phyloP scores from a whole-genome alignment of 2,797 vertebrate genomes.

The Cyprinodon diabolis region DNA sequence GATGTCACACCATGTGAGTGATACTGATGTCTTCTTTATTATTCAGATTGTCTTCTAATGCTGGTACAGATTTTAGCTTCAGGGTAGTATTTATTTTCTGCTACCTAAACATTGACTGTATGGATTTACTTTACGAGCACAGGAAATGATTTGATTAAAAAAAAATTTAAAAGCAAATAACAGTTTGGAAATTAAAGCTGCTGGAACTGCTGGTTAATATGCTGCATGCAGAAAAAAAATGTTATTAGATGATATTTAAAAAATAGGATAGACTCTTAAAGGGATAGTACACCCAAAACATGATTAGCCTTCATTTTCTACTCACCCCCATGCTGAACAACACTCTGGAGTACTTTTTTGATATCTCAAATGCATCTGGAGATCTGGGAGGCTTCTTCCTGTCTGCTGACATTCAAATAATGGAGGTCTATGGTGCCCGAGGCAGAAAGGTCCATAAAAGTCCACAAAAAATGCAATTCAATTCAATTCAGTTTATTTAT shows the following conservation, averaged over 20 bases:
- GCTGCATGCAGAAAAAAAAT: neutral
- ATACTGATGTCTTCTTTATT: neutral
- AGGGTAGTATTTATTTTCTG: neutral
- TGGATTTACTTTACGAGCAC: neutral
- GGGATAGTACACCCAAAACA: too few species aligned
- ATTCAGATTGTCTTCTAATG: neutral
- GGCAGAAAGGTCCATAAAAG: too few species aligned
- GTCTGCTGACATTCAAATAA: too few species aligned
- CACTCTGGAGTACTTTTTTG: too few species aligned
- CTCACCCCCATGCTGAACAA: too few species aligned
- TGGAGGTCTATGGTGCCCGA: too few species aligned
- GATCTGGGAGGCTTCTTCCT: too few species aligned
- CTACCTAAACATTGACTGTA: neutral
- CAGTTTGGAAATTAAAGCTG: neutral
- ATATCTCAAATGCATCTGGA: too few species aligned
- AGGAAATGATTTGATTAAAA: neutral
- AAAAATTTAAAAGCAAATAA: neutral
- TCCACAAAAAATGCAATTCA: too few species aligned
- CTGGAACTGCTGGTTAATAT: neutral
- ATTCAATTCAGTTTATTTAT: too few species aligned
- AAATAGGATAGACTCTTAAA: too few species aligned
- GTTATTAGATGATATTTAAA: neutral
- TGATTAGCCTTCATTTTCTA: too few species aligned
- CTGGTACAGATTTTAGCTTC: neutral
- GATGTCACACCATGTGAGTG: neutral